Percentiles rank a stretch among this genome's conserved stretches.
These are phyloP conservation scores for Hypselothyrea guttata DNA, from an alignment of 2,888 invertebrate genomes.

Conservation along the genomic window DNA sequence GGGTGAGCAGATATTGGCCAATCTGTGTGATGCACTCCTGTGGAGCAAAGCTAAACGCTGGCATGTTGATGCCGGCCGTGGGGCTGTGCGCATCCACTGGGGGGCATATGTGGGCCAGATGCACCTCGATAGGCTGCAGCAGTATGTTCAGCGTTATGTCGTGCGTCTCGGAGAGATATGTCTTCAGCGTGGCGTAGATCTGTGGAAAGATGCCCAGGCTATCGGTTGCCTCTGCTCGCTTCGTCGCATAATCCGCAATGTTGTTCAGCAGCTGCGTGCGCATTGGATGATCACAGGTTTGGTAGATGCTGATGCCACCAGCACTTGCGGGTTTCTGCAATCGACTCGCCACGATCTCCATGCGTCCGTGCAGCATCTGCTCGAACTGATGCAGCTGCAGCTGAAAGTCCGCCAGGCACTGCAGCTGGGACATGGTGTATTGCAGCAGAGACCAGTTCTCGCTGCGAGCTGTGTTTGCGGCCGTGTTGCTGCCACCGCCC, in stretches of 20 bases:
- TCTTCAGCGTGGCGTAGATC: conserved; percentile 75
- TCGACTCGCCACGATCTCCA: conserved; percentile 81
- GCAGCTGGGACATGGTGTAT: conserved; percentile 86
- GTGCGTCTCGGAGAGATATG: conserved; percentile 88
- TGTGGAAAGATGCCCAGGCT: conserved; percentile 76
- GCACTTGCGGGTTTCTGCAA: conserved; percentile 40
- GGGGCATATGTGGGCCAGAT: conserved; percentile 84
- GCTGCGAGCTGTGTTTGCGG: conserved; percentile 43
- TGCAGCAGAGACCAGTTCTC: conserved; percentile 87
- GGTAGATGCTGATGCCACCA: conserved; percentile 63
- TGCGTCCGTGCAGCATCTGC: conserved; percentile 85
- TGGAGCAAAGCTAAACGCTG: conserved; percentile 94
- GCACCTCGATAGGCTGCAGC: conserved; percentile 88
- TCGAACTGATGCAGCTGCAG: conserved; percentile 87
- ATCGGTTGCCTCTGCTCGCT: conserved; percentile 61
- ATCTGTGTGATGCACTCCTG: conserved; percentile 98
- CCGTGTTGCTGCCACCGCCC: conserved; percentile 29
- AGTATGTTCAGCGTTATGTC: conserved; percentile 81
- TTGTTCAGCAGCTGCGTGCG: conserved; percentile 82
- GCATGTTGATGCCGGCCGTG: conserved; percentile 86
- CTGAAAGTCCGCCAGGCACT: conserved; percentile 87
- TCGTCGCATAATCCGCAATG: conserved; percentile 81
- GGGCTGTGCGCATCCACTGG: conserved; percentile 82
- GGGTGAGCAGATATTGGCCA: conserved; percentile 95
- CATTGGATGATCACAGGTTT: conserved; percentile 68